Base-by-base conservation (phyloP, 2,888 invertebrate genomes). In the Carcina quercana region DNA sequence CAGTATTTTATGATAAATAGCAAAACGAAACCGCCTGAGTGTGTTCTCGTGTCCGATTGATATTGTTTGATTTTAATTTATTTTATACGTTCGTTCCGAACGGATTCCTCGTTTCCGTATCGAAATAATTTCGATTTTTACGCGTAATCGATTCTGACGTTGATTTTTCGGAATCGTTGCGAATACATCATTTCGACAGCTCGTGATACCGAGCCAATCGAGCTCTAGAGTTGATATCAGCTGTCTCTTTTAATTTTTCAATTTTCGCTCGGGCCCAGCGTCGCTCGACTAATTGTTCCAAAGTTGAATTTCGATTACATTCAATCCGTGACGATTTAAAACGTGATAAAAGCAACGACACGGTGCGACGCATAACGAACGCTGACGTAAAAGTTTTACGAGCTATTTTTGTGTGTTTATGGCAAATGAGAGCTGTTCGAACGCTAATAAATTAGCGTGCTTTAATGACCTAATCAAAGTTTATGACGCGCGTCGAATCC, bases 381-480 rank as follows among this genome's bases (percentile, higher is more conserved):
- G 43, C 43, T 71, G 58, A 38, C 40, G 7, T 37, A 31, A 45
- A 48, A 49, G 43, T 44, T 58, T 65, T 72, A 79, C 56, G 67
- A 59, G 49, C 54, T 56, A 64, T 63, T 71, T 72, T 71, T 48
- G 61, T 56, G 47, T 70, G 67, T 66, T 64, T 63, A 61, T 58
- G 50, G 61, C 65, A 69, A 68, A 72, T 69, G 73, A 68, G 71
- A 73, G 60, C 54, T 59, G 72, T 68, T 69, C 62, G 75, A 67
- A 70, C 65, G 63, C 66, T 71, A 75, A 83, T 84, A 84, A 83
- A 83, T 84, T 83, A 83, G 68, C 71, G 69, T 71, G 66, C 68
- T 79, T 80, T 84, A 84, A 84, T 82, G 80, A 79, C 68, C 76
- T 82, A 83, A 84, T 84, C 83, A 82, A 82, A 79, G 70, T 84